These are phyloP conservation scores for Spea multiplicata DNA, from an alignment of 2,113 vertebrate genomes.

Conservation along the genomic window DNA sequence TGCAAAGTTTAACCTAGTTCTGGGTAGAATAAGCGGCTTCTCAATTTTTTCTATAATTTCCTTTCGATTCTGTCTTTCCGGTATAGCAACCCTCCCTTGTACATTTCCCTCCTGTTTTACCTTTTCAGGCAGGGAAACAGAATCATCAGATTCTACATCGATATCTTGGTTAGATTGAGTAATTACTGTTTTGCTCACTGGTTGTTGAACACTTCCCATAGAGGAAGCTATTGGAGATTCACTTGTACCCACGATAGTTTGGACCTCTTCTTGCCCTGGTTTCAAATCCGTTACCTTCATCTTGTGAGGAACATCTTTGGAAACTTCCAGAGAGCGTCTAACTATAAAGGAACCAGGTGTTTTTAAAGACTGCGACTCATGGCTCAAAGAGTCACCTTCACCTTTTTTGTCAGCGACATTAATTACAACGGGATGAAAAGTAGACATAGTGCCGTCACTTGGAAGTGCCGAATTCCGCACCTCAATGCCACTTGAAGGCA, in stretches of 20 bases:
- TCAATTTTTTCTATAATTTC: slow-evolving; percentile 30
- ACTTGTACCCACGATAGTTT: neutral
- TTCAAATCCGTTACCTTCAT: neutral
- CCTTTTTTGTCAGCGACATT: slow-evolving; percentile 12
- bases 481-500: neutral
- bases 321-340: neutral
- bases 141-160: neutral
- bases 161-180: neutral
- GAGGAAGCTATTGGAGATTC: neutral
- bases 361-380: neutral
- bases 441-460: too few relatives aligned
- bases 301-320: neutral
- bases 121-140: neutral
- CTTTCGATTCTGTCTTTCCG: slow-evolving; percentile 4
- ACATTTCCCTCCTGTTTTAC: neutral
- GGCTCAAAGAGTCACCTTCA: neutral
- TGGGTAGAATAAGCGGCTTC: slow-evolving; percentile 4
- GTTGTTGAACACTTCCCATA: neutral
- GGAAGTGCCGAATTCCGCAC: neutral
- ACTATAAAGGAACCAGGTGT: neutral
- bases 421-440: neutral
- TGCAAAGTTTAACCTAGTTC: slow-evolving; percentile 2
- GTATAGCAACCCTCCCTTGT: neutral
- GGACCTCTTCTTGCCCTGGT: neutral
- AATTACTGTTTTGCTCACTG: neutral